These are phyloP conservation scores for Pseudomyrmex pallidus DNA, from an alignment of 1,140 invertebrate genomes.

Conservation along the genomic window DNA sequence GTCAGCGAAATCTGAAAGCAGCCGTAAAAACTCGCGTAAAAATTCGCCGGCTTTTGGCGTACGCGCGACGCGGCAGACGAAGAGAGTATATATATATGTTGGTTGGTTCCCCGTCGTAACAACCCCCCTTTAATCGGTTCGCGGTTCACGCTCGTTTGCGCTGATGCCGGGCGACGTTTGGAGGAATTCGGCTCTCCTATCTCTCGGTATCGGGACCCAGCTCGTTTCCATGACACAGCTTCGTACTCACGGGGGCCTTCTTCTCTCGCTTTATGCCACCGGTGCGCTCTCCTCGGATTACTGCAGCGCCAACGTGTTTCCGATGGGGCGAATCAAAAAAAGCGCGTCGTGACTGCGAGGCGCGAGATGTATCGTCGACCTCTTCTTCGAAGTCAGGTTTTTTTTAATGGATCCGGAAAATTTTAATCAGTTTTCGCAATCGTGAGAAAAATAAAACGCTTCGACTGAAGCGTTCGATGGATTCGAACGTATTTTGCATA, in stretches of 20 bases:
- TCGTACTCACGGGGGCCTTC: slow-evolving; percentile 43
- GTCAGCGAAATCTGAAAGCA: slow-evolving; percentile 70
- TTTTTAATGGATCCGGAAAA: not conserved
- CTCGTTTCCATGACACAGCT: slow-evolving; percentile 52
- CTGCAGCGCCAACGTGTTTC: not conserved
- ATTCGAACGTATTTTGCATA: too few relatives aligned
- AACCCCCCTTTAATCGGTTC: slow-evolving; percentile 61
- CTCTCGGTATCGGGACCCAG: not conserved
- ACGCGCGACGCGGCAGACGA: slow-evolving; percentile 4
- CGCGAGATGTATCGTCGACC: not conserved
- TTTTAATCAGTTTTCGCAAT: not conserved
- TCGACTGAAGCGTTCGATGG: too few relatives aligned
- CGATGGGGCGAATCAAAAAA: slow-evolving; percentile 12
- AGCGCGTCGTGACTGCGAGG: not conserved
- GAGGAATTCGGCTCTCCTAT: slow-evolving; percentile 8
- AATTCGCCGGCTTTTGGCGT: slow-evolving; percentile 60
- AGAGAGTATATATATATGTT: too few relatives aligned
- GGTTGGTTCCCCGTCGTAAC: slow-evolving; percentile 35
- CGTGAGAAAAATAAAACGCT: too few relatives aligned
- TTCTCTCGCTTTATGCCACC: slow-evolving; percentile 15
- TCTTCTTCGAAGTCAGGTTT: not conserved
- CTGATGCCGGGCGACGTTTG: slow-evolving; percentile 63
- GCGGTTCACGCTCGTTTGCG: slow-evolving; percentile 68
- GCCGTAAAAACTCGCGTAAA: slow-evolving; percentile 75
- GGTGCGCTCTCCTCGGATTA: slow-evolving; percentile 20